Evolutionary conservation across 2,888 invertebrate species (phyloP), one percentile per base, ranked within the genome.

Genomic region (Tupiocoris notatus): DNA sequence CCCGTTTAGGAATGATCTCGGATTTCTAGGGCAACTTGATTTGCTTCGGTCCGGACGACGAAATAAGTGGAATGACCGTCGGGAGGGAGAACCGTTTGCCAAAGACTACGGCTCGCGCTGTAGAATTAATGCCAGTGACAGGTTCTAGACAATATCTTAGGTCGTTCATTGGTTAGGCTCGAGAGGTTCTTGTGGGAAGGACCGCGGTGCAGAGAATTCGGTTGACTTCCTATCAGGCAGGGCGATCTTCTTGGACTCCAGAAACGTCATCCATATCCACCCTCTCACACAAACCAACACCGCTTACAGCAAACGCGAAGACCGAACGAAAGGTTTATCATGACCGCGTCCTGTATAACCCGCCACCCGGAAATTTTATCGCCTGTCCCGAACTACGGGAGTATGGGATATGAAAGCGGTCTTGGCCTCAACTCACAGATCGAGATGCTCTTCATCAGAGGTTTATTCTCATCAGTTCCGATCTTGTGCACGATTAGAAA

Each of bases 121-220:
- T 12, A 7, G 64, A 39, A 65, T 65, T 65, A 65, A 65, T 65
- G 65, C 65, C 39, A 18, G 39, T 39, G 65, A 65, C 65, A 39
- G 65, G 65, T 39, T 39, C 65, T 25, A 65, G 65, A 65, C 65
- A 65, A 65, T 65, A 65, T 65, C 65, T 65, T 65, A 65, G 39
- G 39, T 39, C 39, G 39, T 39, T 39, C 39, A 39, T 39, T 39
- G 39, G 39, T 39, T 39, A 12, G 3, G 39, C 39, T 12, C 39
- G 39, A 39, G 6, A n/a, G 39, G 12, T 39, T 12, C 39, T 39
- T 39, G 39, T 39, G 39, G 39, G 39, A 39, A 39, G 39, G 39
- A 39, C 39, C 6, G 39, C 39, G 3, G 39, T 39, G 39, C 39
- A 3, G 39, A 39, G 39, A 39, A 39, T 39, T 39, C 39, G 39